These are phyloP conservation scores for Galemys pyrenaicus DNA, from an alignment of 2,113 vertebrate genomes.

Conservation along the genomic window DNA sequence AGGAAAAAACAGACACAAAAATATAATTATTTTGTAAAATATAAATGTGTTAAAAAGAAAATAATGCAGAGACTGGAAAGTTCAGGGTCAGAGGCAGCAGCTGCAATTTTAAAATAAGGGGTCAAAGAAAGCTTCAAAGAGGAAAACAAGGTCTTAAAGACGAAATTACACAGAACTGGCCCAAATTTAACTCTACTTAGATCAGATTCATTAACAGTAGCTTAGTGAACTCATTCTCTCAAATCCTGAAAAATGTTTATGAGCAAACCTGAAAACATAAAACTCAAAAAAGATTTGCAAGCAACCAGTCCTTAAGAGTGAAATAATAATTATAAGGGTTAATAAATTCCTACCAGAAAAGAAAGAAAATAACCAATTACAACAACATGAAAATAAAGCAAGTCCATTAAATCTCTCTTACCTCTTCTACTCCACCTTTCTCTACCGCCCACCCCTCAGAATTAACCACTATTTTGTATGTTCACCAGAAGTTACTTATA, in stretches of 20 bases:
- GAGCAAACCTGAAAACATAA: not conserved
- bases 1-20: not conserved
- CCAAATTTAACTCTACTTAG: not conserved
- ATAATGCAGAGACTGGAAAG: not conserved
- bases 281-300: not conserved
- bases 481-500: not conserved
- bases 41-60: not conserved
- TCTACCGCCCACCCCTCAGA: not conserved
- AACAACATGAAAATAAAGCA: not conserved
- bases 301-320: not conserved
- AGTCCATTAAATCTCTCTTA: not conserved
- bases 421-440: not conserved
- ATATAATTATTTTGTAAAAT: not conserved
- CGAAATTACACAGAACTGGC: slow-evolving; percentile 20
- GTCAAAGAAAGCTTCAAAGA: not conserved
- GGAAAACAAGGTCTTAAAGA: slow-evolving; percentile 43
- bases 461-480: not conserved
- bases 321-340: not conserved
- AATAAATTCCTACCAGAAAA: not conserved
- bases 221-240: not conserved
- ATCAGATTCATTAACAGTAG: not conserved
- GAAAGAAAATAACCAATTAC: not conserved
- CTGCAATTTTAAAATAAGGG: not conserved
- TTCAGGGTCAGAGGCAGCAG: not conserved
- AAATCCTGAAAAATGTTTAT: not conserved